Percentiles rank a stretch among this genome's conserved stretches.
phyloP scores from a whole-genome alignment of 2,888 invertebrate genomes.

The Andrena camellia region DNA sequence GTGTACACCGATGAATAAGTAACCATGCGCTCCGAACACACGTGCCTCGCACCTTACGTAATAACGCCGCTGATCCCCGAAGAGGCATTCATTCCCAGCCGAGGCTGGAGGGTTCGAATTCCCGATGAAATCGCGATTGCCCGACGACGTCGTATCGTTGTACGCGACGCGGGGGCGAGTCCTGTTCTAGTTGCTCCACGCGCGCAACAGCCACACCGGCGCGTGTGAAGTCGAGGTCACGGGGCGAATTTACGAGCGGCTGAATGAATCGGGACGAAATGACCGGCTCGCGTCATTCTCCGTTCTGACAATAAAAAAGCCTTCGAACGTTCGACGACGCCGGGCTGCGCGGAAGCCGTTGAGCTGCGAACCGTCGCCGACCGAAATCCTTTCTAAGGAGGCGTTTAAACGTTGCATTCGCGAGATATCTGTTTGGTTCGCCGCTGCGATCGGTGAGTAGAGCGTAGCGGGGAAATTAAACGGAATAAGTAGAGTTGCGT shows the following conservation, averaged over 20 bases:
- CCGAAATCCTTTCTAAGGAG: neutral
- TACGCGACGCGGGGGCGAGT: neutral
- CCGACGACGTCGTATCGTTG: slow-evolving; percentile 1
- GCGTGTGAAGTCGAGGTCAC: slow-evolving; percentile 54
- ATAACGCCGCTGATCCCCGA: slow-evolving; percentile 17
- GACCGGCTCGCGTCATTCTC: slow-evolving; percentile 54
- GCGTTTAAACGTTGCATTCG: neutral
- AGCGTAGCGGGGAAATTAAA: neutral
- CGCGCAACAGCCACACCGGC: slow-evolving; percentile 33
- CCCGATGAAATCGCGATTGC: slow-evolving; percentile 17
- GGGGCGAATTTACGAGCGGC: slow-evolving; percentile 48
- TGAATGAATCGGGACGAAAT: slow-evolving; percentile 59
- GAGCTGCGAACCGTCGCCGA: slow-evolving; percentile 7
- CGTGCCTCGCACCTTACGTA: slow-evolving; percentile 44
- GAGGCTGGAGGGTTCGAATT: neutral
- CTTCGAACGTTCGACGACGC: slow-evolving; percentile 27
- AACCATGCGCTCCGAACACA: slow-evolving; percentile 26
- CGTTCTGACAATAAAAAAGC: slow-evolving; percentile 36
- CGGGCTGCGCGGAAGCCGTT: slow-evolving; percentile 24
- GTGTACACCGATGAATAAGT: slow-evolving; percentile 34
- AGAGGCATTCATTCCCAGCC: neutral
- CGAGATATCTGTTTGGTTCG: neutral
- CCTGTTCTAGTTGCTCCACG: neutral
- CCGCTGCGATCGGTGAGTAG: neutral
- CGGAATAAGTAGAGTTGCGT: neutral